Evolutionary conservation across 2,797 vertebrate genomes (phyloP).

Genomic region (Tadarida brasiliensis): DNA sequence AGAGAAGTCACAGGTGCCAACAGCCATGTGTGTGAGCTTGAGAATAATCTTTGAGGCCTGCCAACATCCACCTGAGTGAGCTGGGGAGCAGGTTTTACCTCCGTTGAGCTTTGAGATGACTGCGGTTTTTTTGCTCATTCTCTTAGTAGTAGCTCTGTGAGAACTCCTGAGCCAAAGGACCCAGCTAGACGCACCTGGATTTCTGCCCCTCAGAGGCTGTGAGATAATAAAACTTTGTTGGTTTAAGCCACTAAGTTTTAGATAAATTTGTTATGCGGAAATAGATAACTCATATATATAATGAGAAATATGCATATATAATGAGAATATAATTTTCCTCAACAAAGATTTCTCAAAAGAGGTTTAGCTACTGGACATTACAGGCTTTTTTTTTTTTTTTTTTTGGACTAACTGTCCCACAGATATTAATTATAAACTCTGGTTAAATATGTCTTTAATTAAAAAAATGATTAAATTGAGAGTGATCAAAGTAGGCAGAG

Average conservation of each 20-base stretch:
- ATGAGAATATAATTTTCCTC: neutral
- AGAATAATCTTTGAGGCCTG: neutral
- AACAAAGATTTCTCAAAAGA: neutral
- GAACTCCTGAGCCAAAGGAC: neutral
- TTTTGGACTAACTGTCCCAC: neutral
- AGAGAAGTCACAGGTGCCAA: neutral
- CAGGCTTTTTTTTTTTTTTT: neutral
- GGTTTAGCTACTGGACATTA: neutral
- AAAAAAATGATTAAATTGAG: neutral
- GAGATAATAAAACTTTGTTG: neutral
- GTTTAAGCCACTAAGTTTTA: neutral
- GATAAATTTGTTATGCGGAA: neutral
- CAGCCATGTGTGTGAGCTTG: neutral
- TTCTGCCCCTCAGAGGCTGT: neutral
- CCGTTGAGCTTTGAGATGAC: neutral
- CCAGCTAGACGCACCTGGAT: neutral
- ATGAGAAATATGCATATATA: neutral
- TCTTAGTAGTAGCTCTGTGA: neutral
- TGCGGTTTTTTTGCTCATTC: too few relatives aligned
- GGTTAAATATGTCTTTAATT: neutral
- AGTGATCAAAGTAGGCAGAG: neutral
- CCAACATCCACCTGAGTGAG: fast-evolving
- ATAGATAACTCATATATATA: neutral
- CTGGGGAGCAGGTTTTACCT: fast-evolving
- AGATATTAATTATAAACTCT: neutral